Evolutionary conservation across 1,140 invertebrate species (phyloP).

Genomic region (Drosophila truncata): DNA sequence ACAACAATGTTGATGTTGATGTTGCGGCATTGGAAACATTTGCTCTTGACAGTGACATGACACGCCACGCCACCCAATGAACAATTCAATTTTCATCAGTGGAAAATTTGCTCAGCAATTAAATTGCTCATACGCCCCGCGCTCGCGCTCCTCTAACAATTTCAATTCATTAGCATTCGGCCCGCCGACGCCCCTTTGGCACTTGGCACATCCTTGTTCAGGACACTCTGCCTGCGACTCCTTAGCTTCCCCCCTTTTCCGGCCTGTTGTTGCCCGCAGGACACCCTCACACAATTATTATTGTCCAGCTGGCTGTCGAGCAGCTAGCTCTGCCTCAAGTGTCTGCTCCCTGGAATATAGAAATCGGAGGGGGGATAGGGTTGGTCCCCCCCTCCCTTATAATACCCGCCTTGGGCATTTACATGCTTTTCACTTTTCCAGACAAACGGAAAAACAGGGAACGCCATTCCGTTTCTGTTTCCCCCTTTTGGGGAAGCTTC

Average conservation of each 20-base stretch:
- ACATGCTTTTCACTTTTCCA: conserved; percentile 79
- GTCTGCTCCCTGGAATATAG: conserved; percentile 39
- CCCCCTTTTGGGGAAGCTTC: conserved; percentile 9
- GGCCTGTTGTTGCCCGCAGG: conserved; percentile 48
- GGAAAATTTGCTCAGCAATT: conserved; percentile 64
- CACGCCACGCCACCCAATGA: conserved; percentile 49
- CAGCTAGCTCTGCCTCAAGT: conserved; percentile 62
- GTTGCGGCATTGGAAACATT: conserved; percentile 66
- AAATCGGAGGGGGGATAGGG: conserved; percentile 1
- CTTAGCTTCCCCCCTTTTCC: conserved; percentile 7
- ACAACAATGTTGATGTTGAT: conserved; percentile 43
- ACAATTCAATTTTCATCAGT: conserved; percentile 56
- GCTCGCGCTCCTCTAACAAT: conserved; percentile 40
- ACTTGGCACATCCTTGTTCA: conserved; percentile 13
- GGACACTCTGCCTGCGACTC: conserved; percentile 38
- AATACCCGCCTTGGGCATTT: conserved; percentile 66
- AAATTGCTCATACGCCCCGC: conserved; percentile 69
- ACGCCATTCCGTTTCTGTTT: conserved; percentile 11
- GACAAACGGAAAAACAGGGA: conserved; percentile 52
- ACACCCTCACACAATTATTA: conserved; percentile 53
- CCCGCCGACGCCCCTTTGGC: conserved; percentile 16
- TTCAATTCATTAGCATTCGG: conserved; percentile 80
- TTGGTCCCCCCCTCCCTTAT: conserved; percentile 1
- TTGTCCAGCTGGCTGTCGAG: conserved; percentile 44
- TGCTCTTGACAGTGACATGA: conserved; percentile 76